Evolutionary conservation across 2,888 invertebrate species (phyloP), one percentile per base, ranked within the genome.

Genomic region (Barypeithes pellucidus): DNA sequence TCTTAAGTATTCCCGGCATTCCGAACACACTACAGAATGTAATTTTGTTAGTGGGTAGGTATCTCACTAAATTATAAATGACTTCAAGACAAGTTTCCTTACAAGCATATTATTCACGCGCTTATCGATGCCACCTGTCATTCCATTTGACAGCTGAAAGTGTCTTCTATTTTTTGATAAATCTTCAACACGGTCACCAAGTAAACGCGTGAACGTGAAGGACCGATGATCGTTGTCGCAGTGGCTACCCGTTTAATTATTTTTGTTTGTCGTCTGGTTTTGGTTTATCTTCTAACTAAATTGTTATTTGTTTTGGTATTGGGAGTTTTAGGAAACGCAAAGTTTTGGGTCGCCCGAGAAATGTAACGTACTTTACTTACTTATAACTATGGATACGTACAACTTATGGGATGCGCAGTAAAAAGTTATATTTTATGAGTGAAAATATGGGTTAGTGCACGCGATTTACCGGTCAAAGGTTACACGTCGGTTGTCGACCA

Each of bases 131-230:
- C 52, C 54, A 20, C 54, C 47, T 67, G 74, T 74, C 74, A 66
- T 62, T 60, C 16, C 45, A 14, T 43, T 60, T 70, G 74, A 74
- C 74, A 74, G 57, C 61, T 69, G 59, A 18, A 69, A 70, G 70
- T 68, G 66, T 74, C 74, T 70, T 59, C 67, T 61, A 47, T 61
- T 62, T 70, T 74, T 70, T 74, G 74, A 74, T 74, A 69, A 71
- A 74, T 74, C 67, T 63, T 41, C 74, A 61, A 74, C 74, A 74
- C 71, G 72, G 45, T 67, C 67, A 22, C 33, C 62, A 29, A 29
- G 54, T 63, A 63, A 67, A 67, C 67, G 67, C 67, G 63, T 57
- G 54, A 67, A 62, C 45, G 61, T 72, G 66, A 72, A 67, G 66
- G 66, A 72, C 69, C 43, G 65, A 66, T 50, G 65, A 66, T 71